These are phyloP conservation scores for Marronus borbonicus DNA, from an alignment of 2,888 invertebrate genomes.

Conservation along the genomic window DNA sequence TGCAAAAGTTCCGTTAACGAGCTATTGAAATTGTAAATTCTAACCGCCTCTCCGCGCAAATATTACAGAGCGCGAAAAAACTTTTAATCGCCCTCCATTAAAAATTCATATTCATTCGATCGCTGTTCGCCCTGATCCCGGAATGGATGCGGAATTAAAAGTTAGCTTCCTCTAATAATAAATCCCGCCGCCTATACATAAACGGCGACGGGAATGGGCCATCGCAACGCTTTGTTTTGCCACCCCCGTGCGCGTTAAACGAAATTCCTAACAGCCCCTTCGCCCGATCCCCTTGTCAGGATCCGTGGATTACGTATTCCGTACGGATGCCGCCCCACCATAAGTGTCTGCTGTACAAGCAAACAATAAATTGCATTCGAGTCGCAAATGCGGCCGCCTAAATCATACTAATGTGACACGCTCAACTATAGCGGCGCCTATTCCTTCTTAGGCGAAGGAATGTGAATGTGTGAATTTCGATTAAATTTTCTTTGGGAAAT, in stretches of 20 bases:
- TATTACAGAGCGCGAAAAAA: constrained; percentile 17
- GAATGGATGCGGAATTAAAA: constrained; percentile 37
- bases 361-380: constrained; percentile 46
- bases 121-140: background rate
- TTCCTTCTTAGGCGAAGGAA: background rate
- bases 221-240: constrained; percentile 17
- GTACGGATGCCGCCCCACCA: constrained; percentile 17
- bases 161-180: constrained; percentile 41
- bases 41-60: constrained; percentile 1
- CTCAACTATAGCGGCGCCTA: constrained; percentile 1
- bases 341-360: constrained; percentile 45
- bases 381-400: constrained; percentile 38
- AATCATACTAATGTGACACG: constrained; percentile 42
- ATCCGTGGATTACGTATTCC: constrained; percentile 39
- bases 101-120: constrained; percentile 42
- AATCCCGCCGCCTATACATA: constrained; percentile 25
- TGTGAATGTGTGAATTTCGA: constrained; percentile 34
- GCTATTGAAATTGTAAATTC: constrained; percentile 46
- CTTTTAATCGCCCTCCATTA: constrained; percentile 38
- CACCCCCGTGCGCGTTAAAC: constrained; percentile 8
- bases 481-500: constrained; percentile 25
- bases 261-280: constrained; percentile 5
- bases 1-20: constrained; percentile 38
- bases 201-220: background rate
- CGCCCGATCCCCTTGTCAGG: background rate